phyloP scores from a whole-genome alignment of 1,140 invertebrate genomes.

The Lasioglossum baleicum region DNA sequence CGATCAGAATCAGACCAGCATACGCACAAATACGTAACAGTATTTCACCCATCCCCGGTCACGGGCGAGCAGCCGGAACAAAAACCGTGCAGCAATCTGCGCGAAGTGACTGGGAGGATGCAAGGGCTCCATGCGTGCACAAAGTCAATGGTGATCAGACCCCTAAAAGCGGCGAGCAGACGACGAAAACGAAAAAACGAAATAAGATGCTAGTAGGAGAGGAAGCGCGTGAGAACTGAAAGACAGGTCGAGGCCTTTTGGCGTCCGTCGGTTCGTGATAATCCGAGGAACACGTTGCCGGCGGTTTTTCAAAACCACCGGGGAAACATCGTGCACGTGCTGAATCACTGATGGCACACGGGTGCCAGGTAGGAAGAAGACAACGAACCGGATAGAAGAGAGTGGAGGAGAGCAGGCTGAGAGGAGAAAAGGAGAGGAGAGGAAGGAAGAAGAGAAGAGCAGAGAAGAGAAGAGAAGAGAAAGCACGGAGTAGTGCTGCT shows the following conservation, averaged over 20 bases:
- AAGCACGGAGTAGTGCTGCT: conserved; percentile 55
- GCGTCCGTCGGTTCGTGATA: conserved; percentile 28
- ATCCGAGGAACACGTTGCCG: conserved; percentile 38
- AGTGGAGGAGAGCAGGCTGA: not conserved
- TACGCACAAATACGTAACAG: too few relatives aligned
- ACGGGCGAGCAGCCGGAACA: not conserved
- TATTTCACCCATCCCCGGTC: too few relatives aligned
- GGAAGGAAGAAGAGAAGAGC: not conserved
- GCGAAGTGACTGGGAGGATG: not conserved
- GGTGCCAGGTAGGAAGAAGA: conserved; percentile 2
- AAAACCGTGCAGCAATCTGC: not conserved
- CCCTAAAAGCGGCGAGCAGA: not conserved
- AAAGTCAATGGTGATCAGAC: too few relatives aligned
- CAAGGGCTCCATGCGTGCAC: not conserved
- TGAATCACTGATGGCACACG: conserved; percentile 59
- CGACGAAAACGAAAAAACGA: not conserved
- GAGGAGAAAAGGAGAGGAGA: conserved; percentile 2
- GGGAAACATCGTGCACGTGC: conserved; percentile 59
- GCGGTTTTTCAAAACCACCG: conserved; percentile 40
- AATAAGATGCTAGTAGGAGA: not conserved
- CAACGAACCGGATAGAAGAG: conserved; percentile 5
- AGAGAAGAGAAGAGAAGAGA: not conserved
- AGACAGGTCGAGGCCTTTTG: conserved; percentile 36
- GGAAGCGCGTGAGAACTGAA: conserved; percentile 11
- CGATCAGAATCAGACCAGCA: too few relatives aligned